Percentiles rank a stretch among this genome's conserved stretches.
Evolutionary conservation across 2,888 invertebrate species (phyloP).

Genomic region (Hirtodrosophila trivittata): DNA sequence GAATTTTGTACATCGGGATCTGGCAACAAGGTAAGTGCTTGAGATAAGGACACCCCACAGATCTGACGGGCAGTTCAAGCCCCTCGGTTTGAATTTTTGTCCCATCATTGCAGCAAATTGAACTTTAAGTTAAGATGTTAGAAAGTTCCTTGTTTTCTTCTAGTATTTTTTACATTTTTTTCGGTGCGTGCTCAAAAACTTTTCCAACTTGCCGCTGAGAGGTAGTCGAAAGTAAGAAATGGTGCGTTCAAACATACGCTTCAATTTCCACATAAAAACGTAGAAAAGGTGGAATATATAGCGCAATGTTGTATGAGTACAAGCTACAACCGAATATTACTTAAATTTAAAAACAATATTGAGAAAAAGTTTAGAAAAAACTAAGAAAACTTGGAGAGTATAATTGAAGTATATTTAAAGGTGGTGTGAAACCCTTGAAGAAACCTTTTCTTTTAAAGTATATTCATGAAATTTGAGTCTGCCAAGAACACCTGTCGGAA

Average conservation of each 20-base stretch:
- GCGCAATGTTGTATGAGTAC: background rate
- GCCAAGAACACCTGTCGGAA: constrained; percentile 18
- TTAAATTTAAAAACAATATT: too few species aligned
- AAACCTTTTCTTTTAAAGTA: background rate
- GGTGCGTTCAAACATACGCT: constrained; percentile 17
- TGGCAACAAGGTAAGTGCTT: constrained; percentile 89
- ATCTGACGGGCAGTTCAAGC: constrained; percentile 5
- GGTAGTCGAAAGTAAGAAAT: constrained; percentile 29
- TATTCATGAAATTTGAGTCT: constrained; percentile 18
- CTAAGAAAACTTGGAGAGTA: too few species aligned
- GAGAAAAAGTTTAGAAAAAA: too few species aligned
- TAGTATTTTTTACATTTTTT: constrained; percentile 1
- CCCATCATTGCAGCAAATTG: constrained; percentile 60
- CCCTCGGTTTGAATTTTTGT: constrained; percentile 36
- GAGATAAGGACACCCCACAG: constrained; percentile 42
- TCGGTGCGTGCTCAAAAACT: constrained; percentile 38
- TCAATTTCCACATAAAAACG: background rate
- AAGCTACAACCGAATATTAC: too few species aligned
- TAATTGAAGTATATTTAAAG: too few species aligned
- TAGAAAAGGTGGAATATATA: background rate
- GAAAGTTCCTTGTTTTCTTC: constrained; percentile 28
- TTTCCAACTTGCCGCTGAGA: constrained; percentile 38
- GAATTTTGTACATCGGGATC: constrained; percentile 93
- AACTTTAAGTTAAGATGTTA: constrained; percentile 57
- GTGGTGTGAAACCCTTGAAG: too few species aligned